phyloP scores from a whole-genome alignment of 2,113 vertebrate species.

The Festucalex cinctus region DNA sequence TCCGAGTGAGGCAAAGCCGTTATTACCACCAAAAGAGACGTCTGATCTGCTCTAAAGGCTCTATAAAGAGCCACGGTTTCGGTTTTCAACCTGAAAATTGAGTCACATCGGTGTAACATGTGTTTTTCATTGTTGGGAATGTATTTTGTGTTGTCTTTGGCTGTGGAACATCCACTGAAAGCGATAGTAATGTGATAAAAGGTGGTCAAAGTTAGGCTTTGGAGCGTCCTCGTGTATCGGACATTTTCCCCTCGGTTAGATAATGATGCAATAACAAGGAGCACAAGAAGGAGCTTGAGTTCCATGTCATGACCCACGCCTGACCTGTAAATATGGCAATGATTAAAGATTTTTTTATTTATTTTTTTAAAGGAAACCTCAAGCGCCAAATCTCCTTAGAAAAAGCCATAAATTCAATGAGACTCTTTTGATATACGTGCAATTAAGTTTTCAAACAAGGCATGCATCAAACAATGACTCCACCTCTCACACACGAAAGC shows the following conservation, averaged over 20 bases:
- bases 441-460: constrained; percentile 29
- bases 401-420: constrained; percentile 25
- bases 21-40: constrained; percentile 35
- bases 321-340: constrained; percentile 51
- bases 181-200: constrained; percentile 62
- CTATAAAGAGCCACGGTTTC: constrained; percentile 50
- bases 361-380: constrained; percentile 30
- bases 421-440: constrained; percentile 19
- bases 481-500: constrained; percentile 20
- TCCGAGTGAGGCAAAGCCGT: constrained; percentile 26
- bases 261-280: constrained; percentile 47
- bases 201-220: constrained; percentile 50
- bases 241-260: constrained; percentile 48
- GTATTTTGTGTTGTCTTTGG: constrained; percentile 64
- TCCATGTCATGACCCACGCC: constrained; percentile 36
- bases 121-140: constrained; percentile 62
- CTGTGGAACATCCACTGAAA: constrained; percentile 44
- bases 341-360: constrained; percentile 25
- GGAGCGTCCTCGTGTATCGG: constrained; percentile 40
- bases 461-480: constrained; percentile 25
- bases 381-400: constrained; percentile 35
- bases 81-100: constrained; percentile 51
- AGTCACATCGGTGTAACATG: constrained; percentile 58
- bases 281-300: constrained; percentile 22
- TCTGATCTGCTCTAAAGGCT: constrained; percentile 49